These are phyloP conservation scores for Zootoca vivipara DNA, from an alignment of 2,113 vertebrate species.

Conservation along the genomic window DNA sequence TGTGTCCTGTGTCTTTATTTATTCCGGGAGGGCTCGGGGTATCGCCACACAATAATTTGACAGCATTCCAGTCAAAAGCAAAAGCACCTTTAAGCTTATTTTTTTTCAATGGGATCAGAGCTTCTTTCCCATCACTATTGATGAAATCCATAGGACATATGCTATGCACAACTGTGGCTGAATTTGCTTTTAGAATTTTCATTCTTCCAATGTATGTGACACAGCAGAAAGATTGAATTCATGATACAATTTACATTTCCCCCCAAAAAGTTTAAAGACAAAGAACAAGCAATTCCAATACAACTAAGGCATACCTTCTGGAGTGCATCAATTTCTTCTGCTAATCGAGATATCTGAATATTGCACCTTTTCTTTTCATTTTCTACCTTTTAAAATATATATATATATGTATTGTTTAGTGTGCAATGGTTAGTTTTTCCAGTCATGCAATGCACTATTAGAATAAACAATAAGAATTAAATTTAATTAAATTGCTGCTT, in stretches of 20 bases:
- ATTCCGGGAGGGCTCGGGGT: too few relatives aligned
- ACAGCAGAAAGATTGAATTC: neutral
- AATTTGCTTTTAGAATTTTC: neutral
- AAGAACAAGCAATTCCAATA: neutral
- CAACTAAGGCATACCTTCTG: slow-evolving; percentile 81
- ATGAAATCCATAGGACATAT: neutral
- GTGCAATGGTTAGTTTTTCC: neutral
- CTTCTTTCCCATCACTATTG: too few relatives aligned
- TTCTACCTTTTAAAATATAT: slow-evolving; percentile 78
- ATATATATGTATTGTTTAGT: neutral
- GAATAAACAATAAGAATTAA: neutral
- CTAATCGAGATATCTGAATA: slow-evolving; percentile 83
- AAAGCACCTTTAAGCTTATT: too few relatives aligned
- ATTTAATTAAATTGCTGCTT: neutral
- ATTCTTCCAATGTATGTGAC: neutral
- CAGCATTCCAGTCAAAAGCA: too few relatives aligned
- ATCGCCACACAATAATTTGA: too few relatives aligned
- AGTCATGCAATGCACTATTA: neutral
- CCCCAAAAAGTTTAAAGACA: neutral
- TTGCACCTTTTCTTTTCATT: slow-evolving; percentile 85
- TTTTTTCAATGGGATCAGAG: too few relatives aligned
- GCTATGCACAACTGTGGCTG: neutral
- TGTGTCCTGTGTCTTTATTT: too few relatives aligned
- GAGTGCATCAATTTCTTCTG: slow-evolving; percentile 86
- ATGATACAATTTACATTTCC: neutral